These are phyloP conservation scores for Cosmopolites sordidus DNA, from an alignment of 2,888 invertebrate genomes.

Conservation along the genomic window DNA sequence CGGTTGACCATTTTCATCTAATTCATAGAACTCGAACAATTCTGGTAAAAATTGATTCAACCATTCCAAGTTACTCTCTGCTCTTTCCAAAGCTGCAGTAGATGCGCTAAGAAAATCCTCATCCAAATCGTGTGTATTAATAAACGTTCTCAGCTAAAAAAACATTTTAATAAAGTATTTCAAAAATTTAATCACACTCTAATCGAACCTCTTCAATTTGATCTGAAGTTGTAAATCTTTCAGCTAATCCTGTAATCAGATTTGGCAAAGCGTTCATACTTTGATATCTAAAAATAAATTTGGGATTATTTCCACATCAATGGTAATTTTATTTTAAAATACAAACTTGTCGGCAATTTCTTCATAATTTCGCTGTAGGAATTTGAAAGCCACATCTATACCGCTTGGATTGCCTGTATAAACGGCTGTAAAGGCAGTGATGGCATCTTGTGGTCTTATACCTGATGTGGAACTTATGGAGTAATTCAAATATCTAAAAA, in stretches of 20 bases:
- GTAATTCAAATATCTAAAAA: slow-evolving; percentile 34
- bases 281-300: slow-evolving; percentile 27
- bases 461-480: slow-evolving; percentile 34
- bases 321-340: no score
- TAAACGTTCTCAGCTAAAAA: slow-evolving; percentile 26
- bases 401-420: slow-evolving; percentile 52
- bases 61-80: slow-evolving; percentile 24
- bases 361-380: slow-evolving; percentile 48
- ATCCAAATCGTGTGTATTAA: slow-evolving; percentile 9
- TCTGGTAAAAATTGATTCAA: slow-evolving; percentile 15
- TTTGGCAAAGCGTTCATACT: slow-evolving; percentile 26
- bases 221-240: slow-evolving; percentile 26
- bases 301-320: no score
- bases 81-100: slow-evolving; percentile 15
- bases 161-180: no score
- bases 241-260: slow-evolving; percentile 28
- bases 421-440: slow-evolving; percentile 50
- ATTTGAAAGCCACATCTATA: slow-evolving; percentile 51
- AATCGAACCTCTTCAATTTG: slow-evolving; percentile 23
- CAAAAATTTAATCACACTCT: background rate
- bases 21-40: slow-evolving; percentile 19
- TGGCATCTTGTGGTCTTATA: slow-evolving; percentile 51
- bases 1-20: slow-evolving; percentile 14
- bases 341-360: slow-evolving; percentile 38
- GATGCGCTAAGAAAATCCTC: slow-evolving; percentile 20